Percentiles rank a stretch among this genome's conserved stretches.
Evolutionary conservation across 2,113 vertebrate genomes (phyloP).

Genomic region (Charadrius vociferus): DNA sequence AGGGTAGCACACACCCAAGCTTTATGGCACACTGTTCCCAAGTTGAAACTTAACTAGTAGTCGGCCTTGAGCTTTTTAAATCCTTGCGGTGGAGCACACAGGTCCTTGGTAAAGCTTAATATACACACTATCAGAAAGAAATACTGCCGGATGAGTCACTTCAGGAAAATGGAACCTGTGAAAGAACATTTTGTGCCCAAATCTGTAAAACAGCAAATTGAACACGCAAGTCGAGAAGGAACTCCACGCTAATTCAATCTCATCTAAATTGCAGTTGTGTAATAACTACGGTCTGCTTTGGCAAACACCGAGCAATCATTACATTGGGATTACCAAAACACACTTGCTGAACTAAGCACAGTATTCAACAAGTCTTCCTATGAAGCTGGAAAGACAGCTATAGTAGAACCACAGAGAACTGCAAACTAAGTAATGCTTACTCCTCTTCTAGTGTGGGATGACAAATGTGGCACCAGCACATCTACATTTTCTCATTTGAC

Average conservation of each 20-base stretch:
- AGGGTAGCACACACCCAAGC: slow-evolving; percentile 39
- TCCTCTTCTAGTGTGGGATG: not conserved
- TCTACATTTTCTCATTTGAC: not conserved
- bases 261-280: not conserved
- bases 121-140: not conserved
- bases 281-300: not conserved
- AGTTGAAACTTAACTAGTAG: not conserved
- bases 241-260: not conserved
- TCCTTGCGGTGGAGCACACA: not conserved
- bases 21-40: not conserved
- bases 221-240: not conserved
- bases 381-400: not conserved
- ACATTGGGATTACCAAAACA: not conserved
- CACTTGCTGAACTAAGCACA: not conserved
- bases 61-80: not conserved
- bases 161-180: not conserved
- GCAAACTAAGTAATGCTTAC: not conserved
- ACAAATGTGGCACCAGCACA: not conserved
- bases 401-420: accelerated
- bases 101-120: not conserved
- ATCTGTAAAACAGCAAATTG: not conserved
- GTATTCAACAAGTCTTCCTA: not conserved
- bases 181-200: not conserved
- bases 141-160: not conserved
- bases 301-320: not conserved